Conservation (phyloP, 2,113 vertebrate species). For the Oryctolagus cuniculus region mOryCun1.1 NC_091436.1:4171001-4171500, state of each 20-base stretch:
- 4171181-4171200: accelerated
- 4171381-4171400: constrained; percentile 30
- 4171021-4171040: no score
- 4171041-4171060: no score
- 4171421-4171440: constrained; percentile 26
- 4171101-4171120: no score
- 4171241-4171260: background rate
- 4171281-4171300: background rate
- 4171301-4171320: background rate
- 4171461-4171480: constrained; percentile 46
- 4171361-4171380: background rate
- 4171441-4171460: background rate
- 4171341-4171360: constrained; percentile 17
- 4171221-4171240: accelerated
- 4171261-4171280: background rate
- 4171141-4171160: no score
- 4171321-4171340: background rate
- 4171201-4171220: accelerated
- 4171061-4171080: no score
- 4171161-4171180: accelerated
- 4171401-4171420: constrained; percentile 23
- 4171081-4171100: no score
- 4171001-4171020: no score
- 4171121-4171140: no score
- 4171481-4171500: constrained; percentile 17